A percentile compares a stretch with the other conserved stretches of the same genome.
Conservation (phyloP, 2,113 vertebrate genomes). For the Syngnathoides biaculeatus region DNA sequence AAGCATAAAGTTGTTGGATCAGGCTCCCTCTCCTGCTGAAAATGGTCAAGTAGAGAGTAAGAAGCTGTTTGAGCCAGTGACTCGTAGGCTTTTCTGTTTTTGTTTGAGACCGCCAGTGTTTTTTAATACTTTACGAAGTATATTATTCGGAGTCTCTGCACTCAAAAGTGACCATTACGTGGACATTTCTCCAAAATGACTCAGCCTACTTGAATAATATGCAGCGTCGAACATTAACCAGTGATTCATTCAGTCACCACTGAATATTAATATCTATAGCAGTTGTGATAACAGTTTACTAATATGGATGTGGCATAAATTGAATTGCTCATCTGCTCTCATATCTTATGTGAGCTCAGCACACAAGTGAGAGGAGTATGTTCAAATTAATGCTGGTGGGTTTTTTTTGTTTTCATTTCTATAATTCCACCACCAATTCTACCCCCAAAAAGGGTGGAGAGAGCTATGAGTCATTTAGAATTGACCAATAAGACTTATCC, state of each 20-base stretch:
- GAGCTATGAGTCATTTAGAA: not conserved
- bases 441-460: not conserved
- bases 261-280: conserved; percentile 1
- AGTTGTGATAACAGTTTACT: conserved; percentile 19
- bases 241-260: not conserved
- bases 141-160: conserved; percentile 11
- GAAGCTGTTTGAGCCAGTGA: conserved; percentile 24
- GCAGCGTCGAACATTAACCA: conserved; percentile 18
- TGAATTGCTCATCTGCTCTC: conserved; percentile 26
- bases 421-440: conserved; percentile 6
- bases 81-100: conserved; percentile 33
- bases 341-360: conserved; percentile 31
- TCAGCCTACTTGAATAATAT: conserved; percentile 18
- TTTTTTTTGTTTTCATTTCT: too few species aligned
- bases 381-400: conserved; percentile 1
- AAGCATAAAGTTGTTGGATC: conserved; percentile 15
- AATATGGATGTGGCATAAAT: conserved; percentile 37
- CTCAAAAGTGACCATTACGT: conserved; percentile 3
- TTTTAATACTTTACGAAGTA: too few species aligned
- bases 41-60: conserved; percentile 25
- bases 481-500: not conserved
- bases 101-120: conserved; percentile 29
- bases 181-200: conserved; percentile 5
- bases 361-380: conserved; percentile 28
- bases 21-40: conserved; percentile 23